phyloP scores from a whole-genome alignment of 23 tunicate species.

The Aplidium turbinatum region DNA sequence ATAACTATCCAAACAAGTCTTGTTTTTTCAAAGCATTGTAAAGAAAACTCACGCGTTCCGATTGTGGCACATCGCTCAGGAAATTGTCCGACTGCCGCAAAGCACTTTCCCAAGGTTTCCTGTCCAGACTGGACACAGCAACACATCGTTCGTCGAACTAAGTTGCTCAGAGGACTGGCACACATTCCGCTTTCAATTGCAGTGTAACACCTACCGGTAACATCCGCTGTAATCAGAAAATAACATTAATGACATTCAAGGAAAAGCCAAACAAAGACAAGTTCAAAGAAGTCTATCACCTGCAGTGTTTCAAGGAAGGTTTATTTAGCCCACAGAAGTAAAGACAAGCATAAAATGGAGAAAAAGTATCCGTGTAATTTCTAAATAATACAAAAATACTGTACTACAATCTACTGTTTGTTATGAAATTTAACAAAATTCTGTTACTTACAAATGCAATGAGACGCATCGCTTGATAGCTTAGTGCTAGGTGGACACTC shows the following conservation, averaged over 20 bases:
- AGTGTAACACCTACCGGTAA: constrained; percentile 89
- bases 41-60: constrained; percentile 86
- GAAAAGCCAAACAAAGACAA: too few species aligned
- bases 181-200: constrained; percentile 91
- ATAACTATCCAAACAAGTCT: background rate
- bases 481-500: constrained; percentile 72
- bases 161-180: constrained; percentile 75
- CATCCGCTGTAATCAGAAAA: constrained; percentile 46
- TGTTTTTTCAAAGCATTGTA: background rate
- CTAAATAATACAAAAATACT: too few species aligned
- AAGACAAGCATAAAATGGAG: too few species aligned
- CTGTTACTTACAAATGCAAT: constrained; percentile 94
- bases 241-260: too few species aligned
- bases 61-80: constrained; percentile 85
- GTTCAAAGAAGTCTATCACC: too few species aligned
- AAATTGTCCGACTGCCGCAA: constrained; percentile 72
- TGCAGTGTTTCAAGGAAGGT: too few species aligned
- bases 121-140: constrained; percentile 80
- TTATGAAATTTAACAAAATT: too few species aligned
- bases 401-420: too few species aligned
- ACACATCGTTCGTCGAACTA: constrained; percentile 78
- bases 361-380: too few species aligned
- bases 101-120: constrained; percentile 97
- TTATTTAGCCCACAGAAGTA: too few species aligned
- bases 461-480: constrained; percentile 61